A percentile compares a stretch with the other conserved stretches of the same genome.
phyloP scores from a whole-genome alignment of 1,140 invertebrate species.

The Rhagoletis pomonella region DNA sequence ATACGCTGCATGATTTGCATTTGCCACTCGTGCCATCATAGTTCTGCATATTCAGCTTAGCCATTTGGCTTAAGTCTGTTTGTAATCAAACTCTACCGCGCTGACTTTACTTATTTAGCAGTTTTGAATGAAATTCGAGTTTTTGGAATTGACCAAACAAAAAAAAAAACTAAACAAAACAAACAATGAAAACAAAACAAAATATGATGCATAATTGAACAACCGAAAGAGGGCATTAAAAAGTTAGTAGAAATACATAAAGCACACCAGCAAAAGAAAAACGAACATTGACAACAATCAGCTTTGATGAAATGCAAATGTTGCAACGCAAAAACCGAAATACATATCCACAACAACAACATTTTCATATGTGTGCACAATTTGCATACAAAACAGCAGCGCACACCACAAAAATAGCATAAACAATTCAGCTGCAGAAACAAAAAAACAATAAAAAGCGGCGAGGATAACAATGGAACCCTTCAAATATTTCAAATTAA shows the following conservation, averaged over 20 bases:
- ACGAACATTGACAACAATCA: not conserved
- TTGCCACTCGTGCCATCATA: too few relatives aligned
- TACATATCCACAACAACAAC: not conserved
- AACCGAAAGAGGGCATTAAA: not conserved
- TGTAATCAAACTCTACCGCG: too few relatives aligned
- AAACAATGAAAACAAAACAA: not conserved
- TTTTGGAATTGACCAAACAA: not conserved
- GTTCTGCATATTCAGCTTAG: too few relatives aligned
- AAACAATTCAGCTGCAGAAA: not conserved
- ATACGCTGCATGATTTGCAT: too few relatives aligned
- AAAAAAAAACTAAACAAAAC: too few relatives aligned
- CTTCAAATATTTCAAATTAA: slow-evolving; percentile 16
- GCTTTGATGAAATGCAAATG: slow-evolving; percentile 6
- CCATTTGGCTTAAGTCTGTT: too few relatives aligned
- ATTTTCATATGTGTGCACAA: not conserved
- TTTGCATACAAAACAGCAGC: not conserved
- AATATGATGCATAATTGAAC: not conserved
- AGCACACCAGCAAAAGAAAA: not conserved
- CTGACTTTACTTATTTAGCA: too few relatives aligned
- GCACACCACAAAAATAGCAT: not conserved
- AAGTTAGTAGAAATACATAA: not conserved
- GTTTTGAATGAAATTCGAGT: not conserved
- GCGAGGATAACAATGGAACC: not conserved
- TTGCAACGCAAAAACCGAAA: not conserved
- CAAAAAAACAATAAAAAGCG: not conserved